Base-by-base conservation (phyloP, 2,113 vertebrate species). In the Dendrocopos noguchii region DNA sequence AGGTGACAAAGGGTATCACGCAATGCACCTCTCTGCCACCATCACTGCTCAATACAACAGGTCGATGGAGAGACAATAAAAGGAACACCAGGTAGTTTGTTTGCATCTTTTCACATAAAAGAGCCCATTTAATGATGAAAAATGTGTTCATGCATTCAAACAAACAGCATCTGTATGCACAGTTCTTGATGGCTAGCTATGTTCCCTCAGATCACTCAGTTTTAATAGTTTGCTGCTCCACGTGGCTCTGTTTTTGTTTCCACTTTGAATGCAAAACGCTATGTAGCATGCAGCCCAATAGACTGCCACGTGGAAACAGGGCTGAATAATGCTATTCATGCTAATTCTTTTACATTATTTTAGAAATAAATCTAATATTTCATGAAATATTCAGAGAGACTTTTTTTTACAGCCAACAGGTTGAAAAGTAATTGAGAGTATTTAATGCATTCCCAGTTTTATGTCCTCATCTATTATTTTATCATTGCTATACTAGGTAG, bases 361-460 rank as follows among this genome's bases (percentile, higher is more conserved):
- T 84, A 31, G 46, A 39, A 84, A 63, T 64, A 76, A 15, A 56
- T 42, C 11, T n/a, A 82, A 57, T 68, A 56, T 34, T 91, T 72
- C 88, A 80, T 53, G 33, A 92, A 89, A 83, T 28, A 85, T 55
- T 78, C 53, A 36, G 63, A 87, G 7, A 61, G 4, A 42, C 12
- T 34, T 72, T 91, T 93, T 12, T 36, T 87, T 90, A 66, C 8
- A 59, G 33, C 6, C 44, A 79, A 61, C 18, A 88, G 89, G 72
- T 57, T 59, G n/a, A 88, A 91, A 94, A 78, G 74, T 78, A 82
- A 86, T 90, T 87, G 36, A 47, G 9, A 28, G 50, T 83, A 24
- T 92, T 93, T 91, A 96, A 55, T 36, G 16, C 15, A 75, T 28
- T 90, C 27, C 27, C 80, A 64, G 29, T 91, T 95, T 92, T 91